Base-by-base conservation (phyloP, 1,140 invertebrate species). In the Leptinotarsa defecta region DNA sequence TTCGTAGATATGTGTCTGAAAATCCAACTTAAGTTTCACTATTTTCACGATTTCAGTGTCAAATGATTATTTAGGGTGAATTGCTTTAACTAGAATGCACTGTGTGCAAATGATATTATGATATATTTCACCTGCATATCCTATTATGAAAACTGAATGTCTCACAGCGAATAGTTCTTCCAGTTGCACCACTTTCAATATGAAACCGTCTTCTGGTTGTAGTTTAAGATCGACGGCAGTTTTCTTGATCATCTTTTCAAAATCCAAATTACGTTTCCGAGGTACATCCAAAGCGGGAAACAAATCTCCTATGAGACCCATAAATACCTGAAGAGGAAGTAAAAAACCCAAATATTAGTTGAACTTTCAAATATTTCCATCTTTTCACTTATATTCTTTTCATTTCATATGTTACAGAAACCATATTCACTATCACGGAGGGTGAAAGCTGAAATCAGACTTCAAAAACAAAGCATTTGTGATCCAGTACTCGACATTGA, bases 111-210 rank as follows among this genome's bases (percentile, higher is more conserved):
- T 43, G 8, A 11, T 43, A 3, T 8, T 11, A 8, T 34, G 8
- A 57, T 0, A 57, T n/a, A n/a, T 17, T 19, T 57, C 0, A 1
- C 97, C 96, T n/a, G 96, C 93, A 83, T 92, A 92, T 6, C 96
- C 97, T 73, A 96, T 89, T 71, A 98, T 94, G 84, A 98, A 98
- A 3, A 98, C 96, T 1, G 96, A 98, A 87, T 98, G 96, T 74
- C 96, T 89, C 1, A 98, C 96, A 63, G 95, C 94, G 83, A 98
- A 92, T 48, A 98, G 85, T 86, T 98, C 96, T 81, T 96, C 93
- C 4, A 98, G 86, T 87, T 98, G 96, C 0, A 98, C 95, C 77
- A 98, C 91, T 87, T 94, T 94, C 73, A 94, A 86, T 81, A 96
- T 91, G 83, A 98, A 98, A 74, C 92, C 93, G 77, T 97, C 94